Evolutionary conservation across 2,888 invertebrate species (phyloP).

Genomic region (Saturnia pavonia): DNA sequence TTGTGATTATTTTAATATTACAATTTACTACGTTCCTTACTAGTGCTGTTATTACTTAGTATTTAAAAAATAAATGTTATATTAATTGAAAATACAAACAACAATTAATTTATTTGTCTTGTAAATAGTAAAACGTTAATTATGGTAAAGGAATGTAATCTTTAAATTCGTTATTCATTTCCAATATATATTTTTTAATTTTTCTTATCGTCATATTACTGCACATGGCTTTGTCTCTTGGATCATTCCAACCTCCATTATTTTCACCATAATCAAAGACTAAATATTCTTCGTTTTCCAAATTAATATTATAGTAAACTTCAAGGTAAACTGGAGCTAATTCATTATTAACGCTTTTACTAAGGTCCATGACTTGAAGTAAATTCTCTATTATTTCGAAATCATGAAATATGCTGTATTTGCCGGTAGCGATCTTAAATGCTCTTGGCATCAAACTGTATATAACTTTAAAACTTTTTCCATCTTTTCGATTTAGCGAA

Average conservation of each 20-base stretch:
- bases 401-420: slow-evolving; percentile 30
- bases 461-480: slow-evolving; percentile 49
- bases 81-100: neutral
- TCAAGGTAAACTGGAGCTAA: slow-evolving; percentile 50
- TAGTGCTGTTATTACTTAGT: neutral
- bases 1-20: too few species aligned
- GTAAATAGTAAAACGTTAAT: neutral
- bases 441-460: slow-evolving; percentile 49
- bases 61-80: neutral
- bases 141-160: slow-evolving; percentile 24
- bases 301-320: slow-evolving; percentile 45
- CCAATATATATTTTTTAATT: slow-evolving; percentile 47
- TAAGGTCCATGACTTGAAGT: slow-evolving; percentile 35
- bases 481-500: slow-evolving; percentile 48
- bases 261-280: slow-evolving; percentile 46
- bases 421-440: slow-evolving; percentile 36
- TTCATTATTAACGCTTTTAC: slow-evolving; percentile 27
- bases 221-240: slow-evolving; percentile 52
- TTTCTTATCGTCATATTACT: slow-evolving; percentile 49
- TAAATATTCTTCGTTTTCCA: slow-evolving; percentile 44
- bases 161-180: slow-evolving; percentile 43
- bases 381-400: slow-evolving; percentile 37
- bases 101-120: neutral
- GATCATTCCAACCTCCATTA: slow-evolving; percentile 56
- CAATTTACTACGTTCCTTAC: too few species aligned